A percentile compares a stretch with the other conserved stretches of the same genome.
phyloP scores from a whole-genome alignment of 1,140 invertebrate species.

The Fopius arisanus region DNA sequence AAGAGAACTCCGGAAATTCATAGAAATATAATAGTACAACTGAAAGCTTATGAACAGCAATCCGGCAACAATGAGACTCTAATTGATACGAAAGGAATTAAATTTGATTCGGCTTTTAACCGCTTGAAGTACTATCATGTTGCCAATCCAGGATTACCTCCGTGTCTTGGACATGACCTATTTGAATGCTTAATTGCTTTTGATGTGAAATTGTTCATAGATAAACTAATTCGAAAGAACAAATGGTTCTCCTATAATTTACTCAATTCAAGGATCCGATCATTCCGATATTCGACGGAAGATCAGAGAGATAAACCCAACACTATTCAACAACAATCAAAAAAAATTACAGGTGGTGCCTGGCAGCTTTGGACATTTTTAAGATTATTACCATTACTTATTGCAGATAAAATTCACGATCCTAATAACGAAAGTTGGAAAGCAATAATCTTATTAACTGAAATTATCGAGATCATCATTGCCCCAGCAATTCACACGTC shows the following conservation, averaged over 20 bases:
- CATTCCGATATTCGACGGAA: conserved; percentile 39
- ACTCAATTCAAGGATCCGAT: conserved; percentile 35
- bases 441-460: conserved; percentile 23
- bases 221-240: conserved; percentile 15
- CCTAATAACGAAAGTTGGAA: conserved; percentile 15
- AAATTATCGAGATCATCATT: conserved; percentile 37
- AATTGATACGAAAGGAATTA: conserved; percentile 13
- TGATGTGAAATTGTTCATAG: conserved; percentile 23
- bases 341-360: conserved; percentile 28
- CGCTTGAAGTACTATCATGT: conserved; percentile 28
- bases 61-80: background rate
- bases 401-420: conserved; percentile 31
- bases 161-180: conserved; percentile 29
- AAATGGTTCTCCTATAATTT: conserved; percentile 27
- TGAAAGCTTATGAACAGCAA: background rate
- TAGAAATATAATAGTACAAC: background rate
- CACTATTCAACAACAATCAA: conserved; percentile 10
- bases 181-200: conserved; percentile 18
- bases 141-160: conserved; percentile 26
- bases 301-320: conserved; percentile 36
- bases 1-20: background rate
- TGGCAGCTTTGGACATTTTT: conserved; percentile 32
- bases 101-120: conserved; percentile 30
- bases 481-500: conserved; percentile 38
- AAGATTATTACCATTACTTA: conserved; percentile 30